Conservation (phyloP, 2,113 vertebrate species). For the Peucedramus taeniatus region DNA sequence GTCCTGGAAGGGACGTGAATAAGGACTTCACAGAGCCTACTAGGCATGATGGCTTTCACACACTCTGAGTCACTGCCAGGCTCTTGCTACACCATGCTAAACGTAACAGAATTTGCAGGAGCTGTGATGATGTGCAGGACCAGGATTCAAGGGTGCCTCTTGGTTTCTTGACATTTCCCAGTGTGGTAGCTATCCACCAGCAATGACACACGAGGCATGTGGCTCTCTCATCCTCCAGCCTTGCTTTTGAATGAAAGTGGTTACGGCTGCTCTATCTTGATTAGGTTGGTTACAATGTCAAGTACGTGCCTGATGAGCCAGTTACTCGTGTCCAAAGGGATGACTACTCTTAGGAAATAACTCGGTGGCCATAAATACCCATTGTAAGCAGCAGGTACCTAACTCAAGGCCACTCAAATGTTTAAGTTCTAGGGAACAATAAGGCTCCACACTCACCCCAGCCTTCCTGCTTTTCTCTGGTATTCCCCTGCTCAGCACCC, state of each 20-base stretch:
- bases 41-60: neutral
- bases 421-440: neutral
- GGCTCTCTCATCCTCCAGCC: neutral
- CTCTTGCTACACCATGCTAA: neutral
- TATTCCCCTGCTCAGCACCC: neutral
- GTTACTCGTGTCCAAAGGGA: neutral
- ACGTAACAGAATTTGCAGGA: neutral
- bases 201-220: fast-evolving
- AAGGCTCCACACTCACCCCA: neutral
- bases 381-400: neutral
- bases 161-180: neutral
- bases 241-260: neutral
- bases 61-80: neutral
- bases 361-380: fast-evolving
- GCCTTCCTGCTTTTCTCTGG: neutral
- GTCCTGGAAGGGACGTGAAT: neutral
- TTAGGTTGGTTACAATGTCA: neutral
- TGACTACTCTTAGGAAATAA: neutral
- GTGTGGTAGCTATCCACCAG: neutral
- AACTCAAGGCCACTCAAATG: neutral
- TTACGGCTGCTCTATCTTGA: neutral
- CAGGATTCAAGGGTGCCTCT: neutral
- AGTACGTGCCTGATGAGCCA: neutral
- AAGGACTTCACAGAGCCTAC: neutral
- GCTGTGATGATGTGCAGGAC: neutral